Percentiles rank a stretch among this genome's conserved stretches.
Evolutionary conservation across 2,797 vertebrate species (phyloP).

Genomic region (Danio albolineatus): DNA sequence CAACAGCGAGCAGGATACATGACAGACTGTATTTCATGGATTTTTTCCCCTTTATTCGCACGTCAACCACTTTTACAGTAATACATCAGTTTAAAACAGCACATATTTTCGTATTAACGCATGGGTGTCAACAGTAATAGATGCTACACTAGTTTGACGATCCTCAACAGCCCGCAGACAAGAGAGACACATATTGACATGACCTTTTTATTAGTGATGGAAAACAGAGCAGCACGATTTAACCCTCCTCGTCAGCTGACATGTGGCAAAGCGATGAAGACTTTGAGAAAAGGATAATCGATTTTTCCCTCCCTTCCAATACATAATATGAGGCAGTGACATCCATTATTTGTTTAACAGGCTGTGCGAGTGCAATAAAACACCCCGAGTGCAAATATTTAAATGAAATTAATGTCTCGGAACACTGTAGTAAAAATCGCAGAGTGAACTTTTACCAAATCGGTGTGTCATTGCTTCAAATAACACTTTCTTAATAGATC

Average conservation of each 20-base stretch:
- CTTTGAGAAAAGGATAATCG: constrained; percentile 73
- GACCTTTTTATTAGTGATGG: constrained; percentile 68
- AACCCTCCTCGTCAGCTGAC: constrained; percentile 69
- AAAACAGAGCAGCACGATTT: constrained; percentile 61
- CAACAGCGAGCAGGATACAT: background rate
- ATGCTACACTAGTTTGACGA: background rate
- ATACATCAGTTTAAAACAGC: background rate
- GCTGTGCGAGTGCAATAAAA: constrained; percentile 45
- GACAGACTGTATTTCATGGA: background rate
- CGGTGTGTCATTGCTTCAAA: background rate
- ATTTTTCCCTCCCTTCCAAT: constrained; percentile 60
- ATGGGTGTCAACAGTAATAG: background rate
- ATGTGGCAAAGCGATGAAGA: constrained; percentile 76
- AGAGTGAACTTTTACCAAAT: background rate
- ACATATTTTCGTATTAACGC: background rate
- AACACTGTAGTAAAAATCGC: constrained; percentile 25
- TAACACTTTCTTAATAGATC: constrained; percentile 21
- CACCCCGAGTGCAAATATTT: constrained; percentile 48
- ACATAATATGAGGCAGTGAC: constrained; percentile 46
- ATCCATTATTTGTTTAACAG: constrained; percentile 70
- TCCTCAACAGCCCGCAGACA: background rate
- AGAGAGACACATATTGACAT: constrained; percentile 52
- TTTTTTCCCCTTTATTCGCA: background rate
- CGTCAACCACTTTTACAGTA: background rate
- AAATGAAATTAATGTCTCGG: constrained; percentile 54